phyloP scores from a whole-genome alignment of 1,140 invertebrate genomes.

The Neelides sp. region DNA sequence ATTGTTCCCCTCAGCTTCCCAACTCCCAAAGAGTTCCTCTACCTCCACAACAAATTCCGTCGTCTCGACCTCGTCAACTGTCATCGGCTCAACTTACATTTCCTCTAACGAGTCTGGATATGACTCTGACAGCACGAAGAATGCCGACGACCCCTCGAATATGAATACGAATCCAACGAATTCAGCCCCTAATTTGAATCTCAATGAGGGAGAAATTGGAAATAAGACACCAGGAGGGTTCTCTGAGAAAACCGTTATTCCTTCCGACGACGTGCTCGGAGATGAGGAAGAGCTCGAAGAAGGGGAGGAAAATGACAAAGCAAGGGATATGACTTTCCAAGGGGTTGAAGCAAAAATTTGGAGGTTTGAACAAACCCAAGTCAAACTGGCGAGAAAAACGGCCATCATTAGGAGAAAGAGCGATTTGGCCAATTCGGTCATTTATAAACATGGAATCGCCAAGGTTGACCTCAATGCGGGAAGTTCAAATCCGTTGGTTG shows the following conservation, averaged over 20 bases:
- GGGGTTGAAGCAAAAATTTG: not conserved
- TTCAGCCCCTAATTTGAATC: slow-evolving; percentile 3
- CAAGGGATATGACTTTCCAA: not conserved
- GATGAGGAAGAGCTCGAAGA: not conserved
- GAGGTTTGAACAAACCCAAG: slow-evolving; percentile 6
- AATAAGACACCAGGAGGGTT: no score
- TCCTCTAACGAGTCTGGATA: slow-evolving; percentile 30
- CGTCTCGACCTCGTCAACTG: slow-evolving; percentile 1
- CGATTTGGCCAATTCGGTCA: slow-evolving; percentile 19
- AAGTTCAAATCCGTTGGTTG: not conserved
- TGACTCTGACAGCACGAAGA: slow-evolving; percentile 29
- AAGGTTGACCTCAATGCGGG: not conserved
- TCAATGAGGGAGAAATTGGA: slow-evolving; percentile 3
- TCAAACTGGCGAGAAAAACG: slow-evolving; percentile 13
- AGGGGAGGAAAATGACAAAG: not conserved
- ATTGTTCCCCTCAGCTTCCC: no score
- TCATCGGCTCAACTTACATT: slow-evolving; percentile 6
- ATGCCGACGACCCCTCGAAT: slow-evolving; percentile 20
- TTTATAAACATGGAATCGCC: not conserved
- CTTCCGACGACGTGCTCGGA: not conserved
- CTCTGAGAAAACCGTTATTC: not conserved
- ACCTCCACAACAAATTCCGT: not conserved
- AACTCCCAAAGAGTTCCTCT: not conserved
- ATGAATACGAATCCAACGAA: not conserved
- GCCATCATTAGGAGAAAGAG: slow-evolving; percentile 27